Conservation (phyloP, 2,888 invertebrate species). For the Agrochola macilenta region DNA sequence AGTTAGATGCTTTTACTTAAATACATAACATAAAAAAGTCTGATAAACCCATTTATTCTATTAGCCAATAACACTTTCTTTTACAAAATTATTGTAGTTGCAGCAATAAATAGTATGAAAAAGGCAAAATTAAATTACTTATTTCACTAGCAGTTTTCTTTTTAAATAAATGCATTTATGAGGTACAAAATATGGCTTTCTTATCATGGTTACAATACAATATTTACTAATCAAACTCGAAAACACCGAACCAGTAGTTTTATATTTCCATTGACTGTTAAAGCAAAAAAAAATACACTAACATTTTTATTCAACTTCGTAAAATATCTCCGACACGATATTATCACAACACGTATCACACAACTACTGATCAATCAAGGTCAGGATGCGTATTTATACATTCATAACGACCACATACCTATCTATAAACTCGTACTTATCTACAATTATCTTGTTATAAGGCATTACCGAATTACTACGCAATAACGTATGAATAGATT, state of each 20-base stretch:
- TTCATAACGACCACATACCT: neutral
- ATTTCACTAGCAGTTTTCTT: too few species aligned
- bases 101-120: too few species aligned
- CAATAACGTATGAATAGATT: neutral
- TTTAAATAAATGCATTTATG: neutral
- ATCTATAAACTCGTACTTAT: neutral
- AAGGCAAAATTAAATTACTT: neutral
- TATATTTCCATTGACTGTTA: too few species aligned
- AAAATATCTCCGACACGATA: neutral
- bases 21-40: too few species aligned
- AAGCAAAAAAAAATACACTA: neutral
- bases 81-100: too few species aligned
- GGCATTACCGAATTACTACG: neutral
- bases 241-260: neutral
- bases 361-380: conserved; percentile 15
- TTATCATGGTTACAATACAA: neutral
- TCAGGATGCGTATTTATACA: conserved; percentile 6
- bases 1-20: neutral
- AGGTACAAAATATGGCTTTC: neutral
- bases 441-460: neutral
- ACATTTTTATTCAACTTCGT: neutral
- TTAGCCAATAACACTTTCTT: neutral
- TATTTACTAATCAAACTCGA: neutral
- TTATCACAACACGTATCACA: neutral
- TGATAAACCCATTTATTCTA: neutral